Base-by-base conservation (phyloP, 1,140 invertebrate species). In the Protaetia brevitarsis region DNA sequence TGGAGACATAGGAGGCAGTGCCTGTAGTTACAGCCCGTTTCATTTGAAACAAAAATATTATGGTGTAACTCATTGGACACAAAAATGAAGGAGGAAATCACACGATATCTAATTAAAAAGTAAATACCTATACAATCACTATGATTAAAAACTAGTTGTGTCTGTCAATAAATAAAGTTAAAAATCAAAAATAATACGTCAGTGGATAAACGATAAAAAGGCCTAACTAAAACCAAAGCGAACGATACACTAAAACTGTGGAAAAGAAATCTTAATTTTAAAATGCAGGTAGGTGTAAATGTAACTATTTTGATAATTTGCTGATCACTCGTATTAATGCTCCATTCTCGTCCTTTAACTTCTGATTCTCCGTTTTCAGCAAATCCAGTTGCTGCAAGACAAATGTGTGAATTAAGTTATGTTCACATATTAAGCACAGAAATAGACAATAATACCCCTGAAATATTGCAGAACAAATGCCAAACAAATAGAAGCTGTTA, bases 311-410 rank as follows among this genome's bases (percentile, higher is more conserved):
- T 76, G 96, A 98, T 79, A 99, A 85, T 86, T 98, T 98, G 82
- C 95, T 97, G 82, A 98, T 98, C 68, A 99, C 96, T 86, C 96
- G 86, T 80, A 98, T 97, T 74, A 99, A 87, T 72, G 96, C 96
- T 77, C 94, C 94, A 82, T 99, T 99, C 82, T 98, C 96, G 81
- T 98, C 95, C 82, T 96, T 96, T 79, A 98, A 85, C 81, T 94
- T 88, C 81, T 94, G 89, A 80, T 97, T 98, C 82, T 99, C 96
- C 70, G 88, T 88, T 80, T 92, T 94, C 73, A 97, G 83, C 79
- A 89, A 87, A 77, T 96, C 93, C 82, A 95, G 85, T 81, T 89
- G 86, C 94, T 96, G 85, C 74, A 92, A 89, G 75, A 76, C 73
- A 57, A 63, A 60, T 29, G 56, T 3, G 13, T 59, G 7, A 3